phyloP scores from a whole-genome alignment of 1,140 invertebrate genomes.

The Rhagoletis zephyria region DNA sequence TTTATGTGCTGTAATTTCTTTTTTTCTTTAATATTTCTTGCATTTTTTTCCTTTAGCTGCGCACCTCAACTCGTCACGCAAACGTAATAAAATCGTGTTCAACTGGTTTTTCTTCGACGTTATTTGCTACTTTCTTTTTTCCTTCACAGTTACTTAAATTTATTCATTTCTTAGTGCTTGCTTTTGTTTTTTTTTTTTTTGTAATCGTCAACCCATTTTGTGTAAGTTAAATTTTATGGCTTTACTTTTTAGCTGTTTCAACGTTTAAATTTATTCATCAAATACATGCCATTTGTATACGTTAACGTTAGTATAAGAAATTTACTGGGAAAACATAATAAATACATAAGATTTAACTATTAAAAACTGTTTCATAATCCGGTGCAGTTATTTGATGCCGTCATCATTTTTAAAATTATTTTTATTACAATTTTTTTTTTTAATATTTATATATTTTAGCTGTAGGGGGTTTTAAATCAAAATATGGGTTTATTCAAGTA shows the following conservation, averaged over 20 bases:
- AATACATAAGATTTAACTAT: no score
- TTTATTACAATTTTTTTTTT: no score
- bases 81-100: slow-evolving; percentile 42
- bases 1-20: not conserved
- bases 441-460: no score
- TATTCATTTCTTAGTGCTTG: not conserved
- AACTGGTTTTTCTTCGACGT: slow-evolving; percentile 20
- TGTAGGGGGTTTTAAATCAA: no score
- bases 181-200: not conserved
- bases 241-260: not conserved
- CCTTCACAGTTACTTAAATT: not conserved
- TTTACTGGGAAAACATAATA: no score
- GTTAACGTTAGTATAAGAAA: no score
- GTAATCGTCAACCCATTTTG: slow-evolving; percentile 1
- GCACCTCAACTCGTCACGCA: not conserved
- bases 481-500: no score
- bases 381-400: no score
- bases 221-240: not conserved
- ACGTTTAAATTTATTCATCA: not conserved
- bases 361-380: no score
- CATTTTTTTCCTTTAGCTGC: not conserved
- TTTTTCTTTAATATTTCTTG: not conserved
- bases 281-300: not conserved
- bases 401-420: no score
- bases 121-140: slow-evolving; percentile 24